Percentiles rank a stretch among this genome's conserved stretches.
phyloP scores from a whole-genome alignment of 2,113 vertebrate genomes.

The Paedocypris sp. region DNA sequence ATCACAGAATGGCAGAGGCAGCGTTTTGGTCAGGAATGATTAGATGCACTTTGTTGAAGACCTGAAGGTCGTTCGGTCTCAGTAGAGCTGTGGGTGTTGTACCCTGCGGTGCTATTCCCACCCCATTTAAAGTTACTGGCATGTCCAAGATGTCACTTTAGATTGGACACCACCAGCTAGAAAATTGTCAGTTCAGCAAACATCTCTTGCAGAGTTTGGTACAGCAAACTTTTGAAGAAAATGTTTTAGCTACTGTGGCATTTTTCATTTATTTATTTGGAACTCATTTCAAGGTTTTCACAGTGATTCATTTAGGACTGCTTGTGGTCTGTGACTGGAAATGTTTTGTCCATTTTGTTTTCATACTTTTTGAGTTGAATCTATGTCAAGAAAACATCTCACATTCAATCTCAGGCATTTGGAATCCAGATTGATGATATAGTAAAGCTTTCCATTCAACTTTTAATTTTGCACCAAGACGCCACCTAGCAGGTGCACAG shows the following conservation, averaged over 20 bases:
- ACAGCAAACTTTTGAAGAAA: slow-evolving; percentile 1
- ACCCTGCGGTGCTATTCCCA: slow-evolving; percentile 11
- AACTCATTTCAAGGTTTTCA: too few species aligned
- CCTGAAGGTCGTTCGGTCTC: slow-evolving; percentile 52
- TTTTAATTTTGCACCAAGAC: too few species aligned
- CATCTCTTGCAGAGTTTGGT: neutral
- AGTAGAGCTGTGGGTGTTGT: neutral
- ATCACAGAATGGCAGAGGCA: slow-evolving; percentile 47
- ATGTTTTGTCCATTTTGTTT: too few species aligned
- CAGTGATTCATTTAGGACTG: too few species aligned
- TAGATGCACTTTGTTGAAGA: slow-evolving; percentile 49
- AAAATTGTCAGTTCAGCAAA: slow-evolving; percentile 29
- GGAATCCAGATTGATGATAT: too few species aligned
- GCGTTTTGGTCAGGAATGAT: slow-evolving; percentile 61
- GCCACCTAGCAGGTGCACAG: too few species aligned
- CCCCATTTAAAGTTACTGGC: slow-evolving; percentile 16
- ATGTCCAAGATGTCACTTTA: slow-evolving; percentile 9
- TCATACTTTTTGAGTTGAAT: too few species aligned
- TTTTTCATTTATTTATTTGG: too few species aligned
- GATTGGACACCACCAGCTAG: slow-evolving; percentile 1
- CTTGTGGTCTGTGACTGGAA: too few species aligned
- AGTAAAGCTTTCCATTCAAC: too few species aligned
- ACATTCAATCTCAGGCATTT: too few species aligned
- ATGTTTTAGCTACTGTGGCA: neutral
- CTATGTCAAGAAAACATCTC: too few species aligned